Conservation (phyloP, 2,888 invertebrate genomes). For the Acleris sparsana region DNA sequence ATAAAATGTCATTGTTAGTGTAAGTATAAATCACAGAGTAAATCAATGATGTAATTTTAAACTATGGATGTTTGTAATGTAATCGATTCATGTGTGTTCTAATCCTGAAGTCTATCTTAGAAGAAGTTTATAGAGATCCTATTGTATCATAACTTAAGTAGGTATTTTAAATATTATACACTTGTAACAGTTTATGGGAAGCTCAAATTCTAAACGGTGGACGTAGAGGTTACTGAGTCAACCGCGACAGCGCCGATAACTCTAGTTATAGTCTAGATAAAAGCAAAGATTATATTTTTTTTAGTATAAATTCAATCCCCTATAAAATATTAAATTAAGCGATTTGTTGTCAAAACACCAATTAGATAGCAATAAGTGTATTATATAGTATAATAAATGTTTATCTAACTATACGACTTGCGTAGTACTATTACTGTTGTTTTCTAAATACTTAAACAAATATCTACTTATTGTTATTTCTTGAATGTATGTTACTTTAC, state of each 20-base stretch:
- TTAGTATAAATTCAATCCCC: conserved; percentile 29
- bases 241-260: conserved; percentile 15
- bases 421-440: conserved; percentile 4
- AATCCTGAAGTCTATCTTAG: conserved; percentile 23
- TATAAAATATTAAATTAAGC: conserved; percentile 14
- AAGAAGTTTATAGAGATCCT: conserved; percentile 31
- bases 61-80: conserved; percentile 28
- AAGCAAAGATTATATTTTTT: conserved; percentile 32
- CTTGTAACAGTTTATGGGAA: conserved; percentile 54
- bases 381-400: conserved; percentile 30
- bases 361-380: conserved; percentile 35
- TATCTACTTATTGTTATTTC: conserved; percentile 23
- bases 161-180: conserved; percentile 42
- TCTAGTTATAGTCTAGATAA: conserved; percentile 21
- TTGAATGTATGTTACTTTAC: background rate
- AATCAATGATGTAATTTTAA: conserved; percentile 23
- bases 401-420: conserved; percentile 4
- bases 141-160: conserved; percentile 34
- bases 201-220: conserved; percentile 66
- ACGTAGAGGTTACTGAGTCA: conserved; percentile 16
- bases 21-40: conserved; percentile 15
- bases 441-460: conserved; percentile 24
- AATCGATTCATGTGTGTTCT: conserved; percentile 34
- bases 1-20: background rate
- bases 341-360: conserved; percentile 37